phyloP scores from a whole-genome alignment of 1,140 invertebrate genomes.

The Atta texana region DNA sequence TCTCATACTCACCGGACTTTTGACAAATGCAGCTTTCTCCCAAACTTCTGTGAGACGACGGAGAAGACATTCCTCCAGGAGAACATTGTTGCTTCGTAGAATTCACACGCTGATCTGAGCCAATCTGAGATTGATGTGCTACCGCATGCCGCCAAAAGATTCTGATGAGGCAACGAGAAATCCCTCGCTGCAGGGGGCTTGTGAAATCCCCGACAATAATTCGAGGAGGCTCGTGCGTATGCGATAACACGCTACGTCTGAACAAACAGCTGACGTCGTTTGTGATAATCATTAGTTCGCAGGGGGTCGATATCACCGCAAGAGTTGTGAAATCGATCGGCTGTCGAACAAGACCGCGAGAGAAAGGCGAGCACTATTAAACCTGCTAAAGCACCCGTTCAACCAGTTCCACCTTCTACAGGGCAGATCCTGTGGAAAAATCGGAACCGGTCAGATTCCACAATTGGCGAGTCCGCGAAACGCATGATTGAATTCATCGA shows the following conservation, averaged over 20 bases:
- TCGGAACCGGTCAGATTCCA: neutral
- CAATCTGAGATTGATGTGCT: conserved; percentile 15
- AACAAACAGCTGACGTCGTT: conserved; percentile 3
- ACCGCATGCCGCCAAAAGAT: neutral
- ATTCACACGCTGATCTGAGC: conserved; percentile 6
- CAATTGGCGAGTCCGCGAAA: neutral
- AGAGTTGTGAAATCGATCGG: conserved; percentile 24
- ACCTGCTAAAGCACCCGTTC: neutral
- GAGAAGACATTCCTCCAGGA: conserved; percentile 43
- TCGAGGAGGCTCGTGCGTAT: neutral
- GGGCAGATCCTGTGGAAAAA: neutral
- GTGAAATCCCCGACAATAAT: neutral
- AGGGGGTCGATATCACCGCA: conserved; percentile 17
- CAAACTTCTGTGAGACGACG: conserved; percentile 1
- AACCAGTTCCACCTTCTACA: neutral
- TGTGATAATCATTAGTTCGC: neutral
- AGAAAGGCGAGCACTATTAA: conserved; percentile 29
- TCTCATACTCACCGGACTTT: conserved; percentile 73
- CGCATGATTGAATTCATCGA: neutral
- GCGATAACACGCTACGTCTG: neutral
- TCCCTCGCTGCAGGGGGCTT: neutral
- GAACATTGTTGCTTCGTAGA: conserved; percentile 55
- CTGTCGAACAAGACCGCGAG: neutral
- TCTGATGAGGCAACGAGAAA: no score
- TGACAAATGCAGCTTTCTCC: conserved; percentile 74